A percentile compares a stretch with the other conserved stretches of the same genome.
phyloP scores from a whole-genome alignment of 1,140 invertebrate genomes.

The Neotoxoptera formosana region DNA sequence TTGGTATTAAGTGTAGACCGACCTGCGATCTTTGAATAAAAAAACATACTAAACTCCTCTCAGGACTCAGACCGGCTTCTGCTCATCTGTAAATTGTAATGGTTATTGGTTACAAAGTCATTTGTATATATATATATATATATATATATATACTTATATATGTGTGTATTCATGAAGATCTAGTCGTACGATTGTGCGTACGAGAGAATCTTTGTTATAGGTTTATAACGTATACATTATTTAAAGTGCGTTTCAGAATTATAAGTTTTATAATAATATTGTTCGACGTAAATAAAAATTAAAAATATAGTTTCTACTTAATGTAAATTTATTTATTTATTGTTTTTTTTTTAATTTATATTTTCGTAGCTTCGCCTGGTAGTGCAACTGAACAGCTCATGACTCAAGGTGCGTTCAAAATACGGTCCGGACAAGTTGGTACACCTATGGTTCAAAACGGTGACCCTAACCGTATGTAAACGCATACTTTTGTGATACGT shows the following conservation, averaged over 20 bases:
- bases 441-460: background rate
- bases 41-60: background rate
- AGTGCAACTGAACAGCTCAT: background rate
- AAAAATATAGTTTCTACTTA: background rate
- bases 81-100: too few relatives aligned
- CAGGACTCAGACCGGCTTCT: background rate
- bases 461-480: background rate
- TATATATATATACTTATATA: too few relatives aligned
- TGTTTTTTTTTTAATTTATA: background rate
- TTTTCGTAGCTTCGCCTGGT: background rate
- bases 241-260: background rate
- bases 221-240: background rate
- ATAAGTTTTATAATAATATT: background rate
- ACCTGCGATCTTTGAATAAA: background rate
- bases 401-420: constrained; percentile 10
- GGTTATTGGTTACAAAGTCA: background rate
- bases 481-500: background rate
- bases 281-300: background rate
- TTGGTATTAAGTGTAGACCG: background rate
- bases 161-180: background rate
- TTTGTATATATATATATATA: background rate
- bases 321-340: background rate
- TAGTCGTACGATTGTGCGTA: background rate
- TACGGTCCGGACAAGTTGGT: background rate
- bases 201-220: background rate